Evolutionary conservation across 1,140 invertebrate species (phyloP).

Genomic region (Drosophila mauritiana): DNA sequence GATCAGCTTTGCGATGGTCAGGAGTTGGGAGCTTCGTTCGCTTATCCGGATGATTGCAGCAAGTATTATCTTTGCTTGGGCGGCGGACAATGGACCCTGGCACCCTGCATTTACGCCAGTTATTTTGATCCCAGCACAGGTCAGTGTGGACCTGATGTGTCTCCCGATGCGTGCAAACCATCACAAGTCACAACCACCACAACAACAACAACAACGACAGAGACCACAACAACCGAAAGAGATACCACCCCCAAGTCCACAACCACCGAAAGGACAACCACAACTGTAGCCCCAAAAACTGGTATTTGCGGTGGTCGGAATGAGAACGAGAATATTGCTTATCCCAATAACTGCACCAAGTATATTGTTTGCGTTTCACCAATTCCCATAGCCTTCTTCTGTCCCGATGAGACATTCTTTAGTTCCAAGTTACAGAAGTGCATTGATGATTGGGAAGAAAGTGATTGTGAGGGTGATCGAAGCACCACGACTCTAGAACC

Average conservation of each 20-base stretch:
- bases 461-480: constrained; percentile 61
- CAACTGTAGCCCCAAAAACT: constrained; percentile 25
- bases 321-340: constrained; percentile 60
- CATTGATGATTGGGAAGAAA: constrained; percentile 50
- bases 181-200: constrained; percentile 23
- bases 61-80: constrained; percentile 63
- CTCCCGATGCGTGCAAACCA: constrained; percentile 61
- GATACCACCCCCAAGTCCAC: constrained; percentile 24
- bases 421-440: constrained; percentile 47
- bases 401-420: constrained; percentile 55
- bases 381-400: constrained; percentile 72
- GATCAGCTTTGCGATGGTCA: constrained; percentile 43
- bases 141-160: constrained; percentile 56
- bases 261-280: constrained; percentile 17
- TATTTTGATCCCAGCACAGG: constrained; percentile 62
- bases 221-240: constrained; percentile 17
- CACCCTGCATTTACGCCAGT: constrained; percentile 42
- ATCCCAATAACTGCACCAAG: constrained; percentile 71
- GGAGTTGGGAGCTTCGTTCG: constrained; percentile 23
- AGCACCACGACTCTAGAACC: constrained; percentile 47
- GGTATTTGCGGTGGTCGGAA: constrained; percentile 56
- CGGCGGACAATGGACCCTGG: constrained; percentile 28
- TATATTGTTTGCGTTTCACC: constrained; percentile 74
- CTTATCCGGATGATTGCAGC: constrained; percentile 56
- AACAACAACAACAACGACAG: constrained; percentile 20